These are phyloP conservation scores for Calypte anna DNA, from an alignment of 2,113 vertebrate species.

Conservation along the genomic window DNA sequence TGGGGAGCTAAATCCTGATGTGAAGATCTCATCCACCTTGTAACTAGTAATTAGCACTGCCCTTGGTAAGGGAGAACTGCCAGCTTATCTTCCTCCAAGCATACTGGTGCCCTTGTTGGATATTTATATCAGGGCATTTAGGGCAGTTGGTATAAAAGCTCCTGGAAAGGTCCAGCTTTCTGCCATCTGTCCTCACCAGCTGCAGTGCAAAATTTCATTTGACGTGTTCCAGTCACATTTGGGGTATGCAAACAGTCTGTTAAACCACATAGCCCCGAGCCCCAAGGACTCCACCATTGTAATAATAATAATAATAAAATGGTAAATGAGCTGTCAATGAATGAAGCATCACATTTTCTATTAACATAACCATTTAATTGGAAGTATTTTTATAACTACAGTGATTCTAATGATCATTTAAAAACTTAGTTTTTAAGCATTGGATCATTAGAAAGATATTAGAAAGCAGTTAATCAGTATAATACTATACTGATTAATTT, in stretches of 20 bases:
- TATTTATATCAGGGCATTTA: background rate
- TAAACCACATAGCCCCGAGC: background rate
- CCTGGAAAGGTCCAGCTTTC: background rate
- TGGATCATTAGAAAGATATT: constrained; percentile 56
- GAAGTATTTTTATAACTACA: background rate
- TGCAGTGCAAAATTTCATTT: background rate
- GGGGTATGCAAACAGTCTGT: background rate
- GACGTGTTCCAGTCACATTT: background rate
- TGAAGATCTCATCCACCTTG: background rate
- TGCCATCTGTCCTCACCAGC: background rate
- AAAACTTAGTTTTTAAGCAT: constrained; percentile 46
- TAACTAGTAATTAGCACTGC: background rate
- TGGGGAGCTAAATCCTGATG: background rate
- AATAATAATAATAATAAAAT: background rate
- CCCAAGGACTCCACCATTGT: background rate
- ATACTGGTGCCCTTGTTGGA: background rate
- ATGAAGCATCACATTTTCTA: background rate
- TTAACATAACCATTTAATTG: background rate
- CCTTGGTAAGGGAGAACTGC: background rate
- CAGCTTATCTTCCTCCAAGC: background rate
- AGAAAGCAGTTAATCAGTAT: constrained; percentile 70
- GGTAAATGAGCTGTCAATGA: background rate
- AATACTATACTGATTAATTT: constrained; percentile 54
- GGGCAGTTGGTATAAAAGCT: background rate
- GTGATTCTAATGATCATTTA: constrained; percentile 53